Percentiles rank a stretch among this genome's conserved stretches.
Evolutionary conservation across 2,113 vertebrate genomes (phyloP).

Genomic region (Tichodroma muraria): DNA sequence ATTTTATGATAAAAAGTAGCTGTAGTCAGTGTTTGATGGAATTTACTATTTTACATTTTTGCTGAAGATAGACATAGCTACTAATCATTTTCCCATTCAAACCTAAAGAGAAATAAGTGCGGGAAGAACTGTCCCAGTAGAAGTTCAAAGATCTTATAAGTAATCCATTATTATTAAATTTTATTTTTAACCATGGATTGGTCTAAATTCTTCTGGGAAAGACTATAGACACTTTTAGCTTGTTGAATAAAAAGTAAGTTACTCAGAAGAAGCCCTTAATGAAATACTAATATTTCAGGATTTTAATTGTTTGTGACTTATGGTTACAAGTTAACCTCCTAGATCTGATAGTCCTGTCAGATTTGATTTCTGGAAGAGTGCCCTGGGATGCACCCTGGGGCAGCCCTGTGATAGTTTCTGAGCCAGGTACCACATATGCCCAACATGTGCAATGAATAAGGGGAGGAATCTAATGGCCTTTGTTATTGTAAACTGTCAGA

Average conservation of each 20-base stretch:
- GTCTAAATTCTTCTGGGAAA: neutral
- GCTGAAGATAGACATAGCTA: slow-evolving; percentile 4
- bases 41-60: neutral
- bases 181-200: neutral
- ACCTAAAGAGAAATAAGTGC: neutral
- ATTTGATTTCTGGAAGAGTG: neutral
- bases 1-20: slow-evolving; percentile 35
- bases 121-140: neutral
- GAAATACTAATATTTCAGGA: neutral
- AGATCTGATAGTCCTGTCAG: neutral
- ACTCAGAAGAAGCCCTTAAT: neutral
- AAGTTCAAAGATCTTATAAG: neutral
- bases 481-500: neutral
- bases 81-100: neutral
- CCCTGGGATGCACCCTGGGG: neutral
- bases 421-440: neutral
- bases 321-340: neutral
- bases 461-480: neutral
- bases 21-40: slow-evolving; percentile 18
- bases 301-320: neutral
- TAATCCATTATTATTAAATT: neutral
- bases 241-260: neutral
- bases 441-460: neutral
- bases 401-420: neutral
- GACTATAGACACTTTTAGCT: neutral